phyloP scores from a whole-genome alignment of 2,113 vertebrate genomes.

The Rhizomys pruinosus region DNA sequence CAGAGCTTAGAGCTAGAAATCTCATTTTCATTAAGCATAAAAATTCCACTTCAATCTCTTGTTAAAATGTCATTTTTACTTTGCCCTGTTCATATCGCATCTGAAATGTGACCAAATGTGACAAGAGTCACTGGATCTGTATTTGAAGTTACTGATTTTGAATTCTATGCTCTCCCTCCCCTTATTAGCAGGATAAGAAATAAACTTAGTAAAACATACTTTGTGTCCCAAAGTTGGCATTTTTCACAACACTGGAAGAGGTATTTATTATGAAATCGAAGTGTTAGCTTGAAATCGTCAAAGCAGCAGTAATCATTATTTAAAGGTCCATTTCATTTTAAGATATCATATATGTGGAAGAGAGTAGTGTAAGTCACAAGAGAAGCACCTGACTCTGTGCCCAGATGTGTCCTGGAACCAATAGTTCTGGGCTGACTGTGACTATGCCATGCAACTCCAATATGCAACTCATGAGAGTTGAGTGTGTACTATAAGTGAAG shows the following conservation, averaged over 20 bases:
- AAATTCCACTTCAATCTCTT: neutral
- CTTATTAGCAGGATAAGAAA: neutral
- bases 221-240: neutral
- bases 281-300: neutral
- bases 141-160: slow-evolving; percentile 22
- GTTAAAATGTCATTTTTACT: slow-evolving; percentile 59
- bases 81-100: neutral
- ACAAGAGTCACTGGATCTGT: neutral
- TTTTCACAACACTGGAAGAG: neutral
- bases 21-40: slow-evolving; percentile 58
- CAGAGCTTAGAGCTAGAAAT: slow-evolving; percentile 55
- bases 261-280: neutral
- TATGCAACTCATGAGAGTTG: no score
- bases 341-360: neutral
- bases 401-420: neutral
- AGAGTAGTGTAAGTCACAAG: neutral
- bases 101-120: slow-evolving; percentile 15
- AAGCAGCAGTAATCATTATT: neutral
- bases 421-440: neutral
- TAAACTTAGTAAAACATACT: neutral
- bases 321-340: slow-evolving; percentile 15
- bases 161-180: neutral
- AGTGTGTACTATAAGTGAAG: neutral
- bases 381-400: neutral
- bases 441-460: neutral